Conservation (phyloP, 2,888 invertebrate genomes). For the Rhopalosiphum nymphaeae region DNA sequence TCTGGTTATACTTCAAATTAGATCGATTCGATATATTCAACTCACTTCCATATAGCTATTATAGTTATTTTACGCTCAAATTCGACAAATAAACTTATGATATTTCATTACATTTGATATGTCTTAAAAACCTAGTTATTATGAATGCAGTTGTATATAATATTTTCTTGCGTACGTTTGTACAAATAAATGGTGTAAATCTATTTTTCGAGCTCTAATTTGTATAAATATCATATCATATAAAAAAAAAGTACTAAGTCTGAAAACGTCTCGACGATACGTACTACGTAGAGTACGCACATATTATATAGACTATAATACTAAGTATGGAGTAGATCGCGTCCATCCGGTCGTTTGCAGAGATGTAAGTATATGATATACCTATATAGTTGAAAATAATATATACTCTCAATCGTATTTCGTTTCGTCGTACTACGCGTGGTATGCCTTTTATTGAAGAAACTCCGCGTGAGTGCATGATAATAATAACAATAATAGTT, state of each 20-base stretch:
- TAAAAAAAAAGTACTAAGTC: background rate
- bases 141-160: background rate
- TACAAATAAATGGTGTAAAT: background rate
- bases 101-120: background rate
- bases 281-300: background rate
- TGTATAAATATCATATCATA: background rate
- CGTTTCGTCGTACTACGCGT: background rate
- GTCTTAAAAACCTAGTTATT: background rate
- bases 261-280: background rate
- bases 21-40: background rate
- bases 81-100: background rate
- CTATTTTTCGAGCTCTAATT: background rate
- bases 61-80: background rate
- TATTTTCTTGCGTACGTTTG: background rate
- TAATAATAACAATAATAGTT: slow-evolving; percentile 12
- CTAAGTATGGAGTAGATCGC: background rate
- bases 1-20: background rate
- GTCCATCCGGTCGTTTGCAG: background rate
- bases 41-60: too few species aligned
- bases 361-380: background rate
- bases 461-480: background rate
- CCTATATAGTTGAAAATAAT: background rate
- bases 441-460: background rate
- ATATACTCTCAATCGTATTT: background rate
- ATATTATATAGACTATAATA: background rate